Evolutionary conservation across 2,888 invertebrate genomes (phyloP), one percentile per base, ranked within the genome.

Genomic region (Chloroclystis v-ata): DNA sequence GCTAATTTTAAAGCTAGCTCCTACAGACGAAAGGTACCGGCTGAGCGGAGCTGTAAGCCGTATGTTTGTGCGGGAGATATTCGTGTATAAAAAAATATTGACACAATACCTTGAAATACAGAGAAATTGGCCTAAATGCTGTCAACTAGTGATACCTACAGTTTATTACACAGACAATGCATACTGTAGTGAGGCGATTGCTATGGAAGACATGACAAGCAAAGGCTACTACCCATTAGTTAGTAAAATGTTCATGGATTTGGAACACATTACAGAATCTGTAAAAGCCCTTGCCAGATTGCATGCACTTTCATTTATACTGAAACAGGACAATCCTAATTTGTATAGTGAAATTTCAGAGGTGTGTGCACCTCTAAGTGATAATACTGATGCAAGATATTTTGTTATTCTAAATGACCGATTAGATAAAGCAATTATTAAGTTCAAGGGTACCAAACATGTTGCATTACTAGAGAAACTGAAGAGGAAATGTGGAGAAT

Each of bases 1-100:
- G 26, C 42, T 83, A 20, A 73, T 83, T 39, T 60, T 86, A 44
- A 87, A 87, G 66, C 61, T 84, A 43, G 82, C 86, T 37, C 86
- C 87, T 4, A 76, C 67, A 2, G 79, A 85, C 52, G 81, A 82
- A 49, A 67, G 69, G 49, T 85, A 68, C 52, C 69, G 85, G 29
- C 69, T 84, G 1, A 85, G 84, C 29, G 85, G 82, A 0, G 85
- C 86, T 1, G 59, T 86, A 1, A 79, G 82, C 4, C 28, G 61
- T 5, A 72, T 85, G 67, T 87, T 85, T 57, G 63, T 59, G 1
- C 67, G 75, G 52, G 86, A 87, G 68, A 75, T 82, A 25, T 86
- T 66, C 60, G 65, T 80, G 28, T 87, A 87, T 49, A 62, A 72
- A 1, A 57, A 65, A 29, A 43, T 87, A 32, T 58, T 85, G 1